Evolutionary conservation across 2,113 vertebrate species (phyloP), one percentile per base, ranked within the genome.

Genomic region (Vidua chalybeata): DNA sequence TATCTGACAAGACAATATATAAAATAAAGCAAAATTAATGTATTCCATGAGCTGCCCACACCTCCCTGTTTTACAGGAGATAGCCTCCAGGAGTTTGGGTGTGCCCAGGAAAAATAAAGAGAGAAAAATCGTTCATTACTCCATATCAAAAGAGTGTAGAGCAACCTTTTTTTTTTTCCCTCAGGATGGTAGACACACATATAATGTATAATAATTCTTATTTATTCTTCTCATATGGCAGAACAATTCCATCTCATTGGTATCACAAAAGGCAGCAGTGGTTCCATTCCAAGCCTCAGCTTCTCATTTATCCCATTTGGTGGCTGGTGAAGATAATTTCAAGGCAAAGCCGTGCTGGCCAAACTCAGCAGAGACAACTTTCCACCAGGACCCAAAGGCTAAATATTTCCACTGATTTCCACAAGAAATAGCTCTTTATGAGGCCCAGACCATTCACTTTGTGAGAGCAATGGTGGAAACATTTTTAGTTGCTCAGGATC

Each of bases 401-500:
- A 39, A 89, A 39, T 84, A 62, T 96, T 94, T 96, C 79, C 92
- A 90, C 35, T 49, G 41, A 81, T 90, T 92, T 88, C 73, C 88
- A 87, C 85, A 96, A 93, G 73, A 91, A 96, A 27, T 54, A 84
- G 58, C 69, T 76, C 64, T 95, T 88, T 86, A 84, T 95, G 84
- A 84, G 69, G 58, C 43, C 54, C 88, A 93, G 84, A 75, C 18
- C 62, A n/a, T 72, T 89, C 52, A 9, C 71, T 90, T 79, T 88
- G 66, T 6, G 30, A 78, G 82, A 78, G 69, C 69, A 78, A 93
- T 51, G 79, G 68, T 88, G 83, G 92, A 96, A 97, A 92, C 7
- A 48, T 76, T 90, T 92, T 31, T 3, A 90, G 69, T 48, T 86
- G 67, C 58, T 89, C 14, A 73, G 52, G 76, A 26, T 75, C 49